These are phyloP conservation scores for Drosophila rufa DNA, from an alignment of 1,140 invertebrate species.

Conservation along the genomic window DNA sequence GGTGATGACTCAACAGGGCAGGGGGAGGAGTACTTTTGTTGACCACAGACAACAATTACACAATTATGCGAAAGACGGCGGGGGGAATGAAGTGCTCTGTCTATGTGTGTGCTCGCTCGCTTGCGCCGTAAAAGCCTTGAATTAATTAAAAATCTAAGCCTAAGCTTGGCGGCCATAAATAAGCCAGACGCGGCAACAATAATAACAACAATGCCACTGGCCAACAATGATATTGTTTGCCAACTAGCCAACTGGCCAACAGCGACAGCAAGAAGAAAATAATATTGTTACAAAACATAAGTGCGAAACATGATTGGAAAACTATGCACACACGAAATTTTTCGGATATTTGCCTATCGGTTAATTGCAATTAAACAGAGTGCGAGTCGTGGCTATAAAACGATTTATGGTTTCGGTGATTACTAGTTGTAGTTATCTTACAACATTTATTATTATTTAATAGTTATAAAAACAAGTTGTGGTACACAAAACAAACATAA, in stretches of 20 bases:
- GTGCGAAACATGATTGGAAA: constrained; percentile 22
- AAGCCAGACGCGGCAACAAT: constrained; percentile 56
- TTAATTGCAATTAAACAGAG: constrained; percentile 30
- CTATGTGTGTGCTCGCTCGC: constrained; percentile 6
- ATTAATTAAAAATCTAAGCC: constrained; percentile 83
- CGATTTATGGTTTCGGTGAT: neutral
- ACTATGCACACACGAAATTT: constrained; percentile 3
- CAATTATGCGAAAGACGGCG: constrained; percentile 61
- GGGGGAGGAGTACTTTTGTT: constrained; percentile 9
- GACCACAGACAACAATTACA: constrained; percentile 76
- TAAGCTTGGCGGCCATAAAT: constrained; percentile 74
- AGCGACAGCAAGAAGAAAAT: constrained; percentile 20
- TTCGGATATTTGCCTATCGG: constrained; percentile 6
- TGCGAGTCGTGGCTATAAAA: neutral
- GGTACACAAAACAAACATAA: neutral
- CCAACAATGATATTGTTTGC: constrained; percentile 56
- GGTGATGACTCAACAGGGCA: constrained; percentile 49
- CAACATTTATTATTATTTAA: neutral
- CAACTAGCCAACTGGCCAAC: neutral
- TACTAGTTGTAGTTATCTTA: neutral
- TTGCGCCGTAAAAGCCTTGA: constrained; percentile 72
- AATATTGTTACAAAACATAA: constrained; percentile 40
- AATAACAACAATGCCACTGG: constrained; percentile 49
- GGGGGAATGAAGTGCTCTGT: constrained; percentile 19
- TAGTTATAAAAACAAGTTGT: neutral